phyloP scores from a whole-genome alignment of 1,140 invertebrate species.

The Gryllus bimaculatus region DNA sequence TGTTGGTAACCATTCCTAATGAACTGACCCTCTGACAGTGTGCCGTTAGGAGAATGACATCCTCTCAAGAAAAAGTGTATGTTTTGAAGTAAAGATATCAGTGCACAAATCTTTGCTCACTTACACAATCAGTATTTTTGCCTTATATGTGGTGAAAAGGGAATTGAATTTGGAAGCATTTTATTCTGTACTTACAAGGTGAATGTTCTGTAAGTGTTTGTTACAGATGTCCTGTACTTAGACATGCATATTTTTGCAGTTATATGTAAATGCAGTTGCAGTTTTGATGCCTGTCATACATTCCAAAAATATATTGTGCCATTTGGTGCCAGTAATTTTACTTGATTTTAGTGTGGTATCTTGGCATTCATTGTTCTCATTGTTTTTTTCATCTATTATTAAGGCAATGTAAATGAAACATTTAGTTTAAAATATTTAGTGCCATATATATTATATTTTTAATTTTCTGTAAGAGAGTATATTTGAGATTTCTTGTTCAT shows the following conservation, averaged over 20 bases:
- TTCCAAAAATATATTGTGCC: neutral
- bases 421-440: neutral
- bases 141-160: neutral
- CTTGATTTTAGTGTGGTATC: neutral
- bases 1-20: neutral
- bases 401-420: neutral
- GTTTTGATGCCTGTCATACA: neutral
- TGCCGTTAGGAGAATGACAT: neutral
- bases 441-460: neutral
- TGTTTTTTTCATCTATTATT: neutral
- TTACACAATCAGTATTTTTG: neutral
- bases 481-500: neutral
- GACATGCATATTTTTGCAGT: neutral
- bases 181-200: no score
- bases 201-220: neutral
- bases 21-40: no score
- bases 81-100: neutral
- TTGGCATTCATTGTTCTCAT: neutral
- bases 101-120: constrained; percentile 3
- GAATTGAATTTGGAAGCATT: neutral
- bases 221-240: neutral
- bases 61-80: neutral
- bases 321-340: neutral
- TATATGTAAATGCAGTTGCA: neutral
- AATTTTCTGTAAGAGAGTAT: neutral